Evolutionary conservation across 2,888 invertebrate species (phyloP).

Genomic region (Venusia cambrica): DNA sequence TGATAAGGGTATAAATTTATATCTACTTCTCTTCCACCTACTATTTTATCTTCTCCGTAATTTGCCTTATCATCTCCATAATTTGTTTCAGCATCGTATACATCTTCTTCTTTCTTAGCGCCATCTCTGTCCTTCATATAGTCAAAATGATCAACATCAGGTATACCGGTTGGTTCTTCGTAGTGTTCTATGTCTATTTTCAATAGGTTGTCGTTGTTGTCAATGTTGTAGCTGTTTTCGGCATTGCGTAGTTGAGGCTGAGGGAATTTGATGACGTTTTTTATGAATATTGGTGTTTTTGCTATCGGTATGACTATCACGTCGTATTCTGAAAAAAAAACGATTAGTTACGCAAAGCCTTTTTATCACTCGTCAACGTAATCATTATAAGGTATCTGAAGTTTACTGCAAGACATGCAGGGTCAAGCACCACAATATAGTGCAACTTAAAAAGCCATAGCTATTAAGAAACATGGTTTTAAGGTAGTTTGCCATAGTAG

Average conservation of each 20-base stretch:
- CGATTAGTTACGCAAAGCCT: too few relatives aligned
- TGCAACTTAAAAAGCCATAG: too few relatives aligned
- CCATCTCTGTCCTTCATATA: constrained; percentile 37
- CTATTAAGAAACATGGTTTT: too few relatives aligned
- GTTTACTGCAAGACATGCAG: too few relatives aligned
- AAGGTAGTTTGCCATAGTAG: too few relatives aligned
- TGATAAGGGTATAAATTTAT: constrained; percentile 72
- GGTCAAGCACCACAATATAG: too few relatives aligned
- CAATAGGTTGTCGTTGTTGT: constrained; percentile 24
- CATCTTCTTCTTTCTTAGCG: constrained; percentile 18
- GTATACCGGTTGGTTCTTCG: constrained; percentile 51
- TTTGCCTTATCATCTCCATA: constrained; percentile 52
- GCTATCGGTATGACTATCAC: constrained; percentile 16
- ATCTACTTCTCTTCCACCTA: constrained; percentile 64
- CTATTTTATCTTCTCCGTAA: constrained; percentile 61
- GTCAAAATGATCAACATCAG: constrained; percentile 57
- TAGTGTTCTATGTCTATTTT: constrained; percentile 57
- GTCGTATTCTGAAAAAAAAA: constrained; percentile 22
- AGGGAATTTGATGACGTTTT: constrained; percentile 41
- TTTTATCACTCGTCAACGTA: too few relatives aligned
- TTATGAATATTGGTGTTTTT: constrained; percentile 14
- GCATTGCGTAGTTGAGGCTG: constrained; percentile 1
- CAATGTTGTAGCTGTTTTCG: constrained; percentile 15
- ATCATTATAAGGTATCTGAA: too few relatives aligned
- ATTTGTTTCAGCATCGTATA: constrained; percentile 27